These are phyloP conservation scores for Auanema freiburgensis DNA, from an alignment of 2,888 invertebrate species.

Conservation along the genomic window DNA sequence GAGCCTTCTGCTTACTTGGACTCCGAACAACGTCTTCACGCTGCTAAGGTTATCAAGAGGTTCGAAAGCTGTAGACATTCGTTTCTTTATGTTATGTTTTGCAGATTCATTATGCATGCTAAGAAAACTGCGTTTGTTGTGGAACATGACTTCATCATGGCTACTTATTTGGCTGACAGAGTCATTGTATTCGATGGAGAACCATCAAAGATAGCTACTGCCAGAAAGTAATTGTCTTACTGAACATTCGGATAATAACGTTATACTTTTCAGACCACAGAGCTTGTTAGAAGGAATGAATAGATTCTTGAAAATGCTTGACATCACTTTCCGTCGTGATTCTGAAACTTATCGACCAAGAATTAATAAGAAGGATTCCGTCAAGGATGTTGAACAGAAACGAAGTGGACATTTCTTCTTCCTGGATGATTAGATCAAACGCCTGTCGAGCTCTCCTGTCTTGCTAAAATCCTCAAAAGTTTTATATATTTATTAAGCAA, in stretches of 20 bases:
- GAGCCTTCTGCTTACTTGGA: slow-evolving; percentile 98
- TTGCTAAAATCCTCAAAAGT: slow-evolving; percentile 3
- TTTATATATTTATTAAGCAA: not conserved
- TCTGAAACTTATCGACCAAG: slow-evolving; percentile 97
- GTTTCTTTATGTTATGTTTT: slow-evolving; percentile 7
- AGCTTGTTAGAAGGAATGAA: slow-evolving; percentile 97
- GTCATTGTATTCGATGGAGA: slow-evolving; percentile 96
- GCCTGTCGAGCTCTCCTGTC: not conserved
- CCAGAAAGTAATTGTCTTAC: slow-evolving; percentile 72
- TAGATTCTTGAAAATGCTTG: slow-evolving; percentile 87
- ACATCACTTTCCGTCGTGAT: slow-evolving; percentile 96
- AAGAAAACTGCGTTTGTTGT: slow-evolving; percentile 99
- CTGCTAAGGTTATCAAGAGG: slow-evolving; percentile 98
- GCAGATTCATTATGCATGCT: slow-evolving; percentile 88
- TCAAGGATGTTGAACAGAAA: slow-evolving; percentile 98
- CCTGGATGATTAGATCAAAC: slow-evolving; percentile 76
- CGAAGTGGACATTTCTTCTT: slow-evolving; percentile 97
- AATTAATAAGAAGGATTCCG: slow-evolving; percentile 93
- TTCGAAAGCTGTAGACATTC: not conserved
- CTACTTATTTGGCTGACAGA: slow-evolving; percentile 93
- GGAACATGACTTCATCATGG: slow-evolving; percentile 99
- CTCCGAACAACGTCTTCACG: slow-evolving; percentile 98
- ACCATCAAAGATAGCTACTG: slow-evolving; percentile 85
- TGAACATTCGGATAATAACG: not conserved
- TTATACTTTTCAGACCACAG: slow-evolving; percentile 71